Evolutionary conservation across 1,140 invertebrate genomes (phyloP).

Genomic region (Nomia melanderi): DNA sequence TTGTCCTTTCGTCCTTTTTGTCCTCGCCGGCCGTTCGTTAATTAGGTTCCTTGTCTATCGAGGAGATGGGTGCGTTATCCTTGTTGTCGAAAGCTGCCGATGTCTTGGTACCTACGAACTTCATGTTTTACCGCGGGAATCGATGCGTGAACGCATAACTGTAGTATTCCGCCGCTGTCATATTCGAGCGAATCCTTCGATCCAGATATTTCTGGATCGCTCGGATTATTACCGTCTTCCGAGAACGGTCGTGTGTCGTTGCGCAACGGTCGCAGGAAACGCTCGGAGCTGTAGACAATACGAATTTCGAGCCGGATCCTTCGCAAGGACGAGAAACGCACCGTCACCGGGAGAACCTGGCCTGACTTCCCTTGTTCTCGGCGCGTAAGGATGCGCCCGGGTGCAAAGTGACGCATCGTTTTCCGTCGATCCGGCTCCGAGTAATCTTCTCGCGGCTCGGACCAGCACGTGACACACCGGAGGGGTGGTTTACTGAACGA

Average conservation of each 20-base stretch:
- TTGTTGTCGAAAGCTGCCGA: too few relatives aligned
- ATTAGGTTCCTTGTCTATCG: too few relatives aligned
- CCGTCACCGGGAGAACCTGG: constrained; percentile 72
- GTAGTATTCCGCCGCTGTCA: too few relatives aligned
- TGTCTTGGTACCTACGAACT: too few relatives aligned
- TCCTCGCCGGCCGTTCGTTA: too few relatives aligned
- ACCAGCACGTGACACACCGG: constrained; percentile 31
- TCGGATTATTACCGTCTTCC: neutral
- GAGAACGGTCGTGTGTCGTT: neutral
- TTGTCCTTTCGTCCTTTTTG: too few relatives aligned
- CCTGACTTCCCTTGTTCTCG: constrained; percentile 69
- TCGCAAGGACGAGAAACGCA: constrained; percentile 65
- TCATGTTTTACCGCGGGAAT: too few relatives aligned
- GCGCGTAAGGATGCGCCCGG: constrained; percentile 40
- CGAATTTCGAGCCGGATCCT: constrained; percentile 15
- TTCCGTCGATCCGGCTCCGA: constrained; percentile 40
- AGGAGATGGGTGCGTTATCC: too few relatives aligned
- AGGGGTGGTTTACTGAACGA: neutral
- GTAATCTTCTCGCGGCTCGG: constrained; percentile 32
- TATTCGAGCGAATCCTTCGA: too few relatives aligned
- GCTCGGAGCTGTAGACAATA: neutral
- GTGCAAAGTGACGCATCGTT: constrained; percentile 71
- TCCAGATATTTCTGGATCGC: too few relatives aligned
- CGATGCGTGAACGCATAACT: too few relatives aligned
- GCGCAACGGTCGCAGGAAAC: neutral